Evolutionary conservation across 1,140 invertebrate genomes (phyloP).

Genomic region (Drosophila serrata): DNA sequence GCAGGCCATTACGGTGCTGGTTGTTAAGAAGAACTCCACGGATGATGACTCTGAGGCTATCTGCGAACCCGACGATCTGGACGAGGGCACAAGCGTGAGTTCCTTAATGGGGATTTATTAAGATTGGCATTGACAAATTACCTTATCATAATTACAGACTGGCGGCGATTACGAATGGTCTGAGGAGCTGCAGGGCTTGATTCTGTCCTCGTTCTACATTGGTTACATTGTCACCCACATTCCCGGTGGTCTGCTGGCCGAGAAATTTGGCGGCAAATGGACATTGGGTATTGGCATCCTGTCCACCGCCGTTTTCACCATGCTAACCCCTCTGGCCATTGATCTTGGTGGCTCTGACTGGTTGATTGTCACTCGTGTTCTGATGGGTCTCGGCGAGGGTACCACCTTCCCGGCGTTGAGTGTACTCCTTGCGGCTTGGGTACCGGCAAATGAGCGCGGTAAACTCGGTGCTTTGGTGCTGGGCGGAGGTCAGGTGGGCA

Average conservation of each 20-base stretch:
- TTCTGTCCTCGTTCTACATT: conserved; percentile 88
- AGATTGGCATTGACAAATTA: background rate
- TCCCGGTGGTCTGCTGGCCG: conserved; percentile 89
- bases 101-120: fast-evolving
- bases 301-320: conserved; percentile 91
- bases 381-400: conserved; percentile 91
- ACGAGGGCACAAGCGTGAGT: conserved; percentile 30
- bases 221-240: conserved; percentile 88
- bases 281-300: conserved; percentile 91
- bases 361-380: conserved; percentile 88
- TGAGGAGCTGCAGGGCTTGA: conserved; percentile 86
- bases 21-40: conserved; percentile 77
- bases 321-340: conserved; percentile 89
- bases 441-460: conserved; percentile 90
- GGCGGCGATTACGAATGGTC: conserved; percentile 69
- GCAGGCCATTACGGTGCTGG: conserved; percentile 96
- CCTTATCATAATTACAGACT: background rate
- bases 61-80: conserved; percentile 67
- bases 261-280: conserved; percentile 91
- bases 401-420: conserved; percentile 92
- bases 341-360: conserved; percentile 87
- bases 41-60: conserved; percentile 44
- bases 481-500: conserved; percentile 90
- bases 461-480: conserved; percentile 91
- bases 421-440: conserved; percentile 91